Percentiles rank a stretch among this genome's conserved stretches.
Evolutionary conservation across 2,797 vertebrate species (phyloP).

Genomic region (Acestrorhynchus altus): DNA sequence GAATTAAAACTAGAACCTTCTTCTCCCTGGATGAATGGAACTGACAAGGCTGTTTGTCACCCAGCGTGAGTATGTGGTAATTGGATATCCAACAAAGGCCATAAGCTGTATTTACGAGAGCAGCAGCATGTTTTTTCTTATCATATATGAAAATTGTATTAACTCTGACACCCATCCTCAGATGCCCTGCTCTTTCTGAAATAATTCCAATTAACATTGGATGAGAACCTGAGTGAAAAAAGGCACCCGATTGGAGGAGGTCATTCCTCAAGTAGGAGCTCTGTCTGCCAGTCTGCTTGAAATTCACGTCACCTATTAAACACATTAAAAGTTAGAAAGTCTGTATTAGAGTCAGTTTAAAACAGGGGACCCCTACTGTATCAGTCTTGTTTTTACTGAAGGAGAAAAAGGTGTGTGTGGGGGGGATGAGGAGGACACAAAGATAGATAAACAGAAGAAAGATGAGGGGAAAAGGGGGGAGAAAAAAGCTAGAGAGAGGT

Average conservation of each 20-base stretch:
- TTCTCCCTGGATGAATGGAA: background rate
- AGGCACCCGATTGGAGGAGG: background rate
- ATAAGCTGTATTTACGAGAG: background rate
- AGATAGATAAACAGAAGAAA: no score
- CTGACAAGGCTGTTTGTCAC: slow-evolving; percentile 2
- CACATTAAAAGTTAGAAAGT: slow-evolving; percentile 25
- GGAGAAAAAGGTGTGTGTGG: background rate
- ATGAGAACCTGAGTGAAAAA: background rate
- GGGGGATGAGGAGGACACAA: background rate
- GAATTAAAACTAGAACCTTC: slow-evolving; percentile 12
- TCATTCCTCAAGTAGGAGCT: background rate
- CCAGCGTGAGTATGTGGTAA: background rate
- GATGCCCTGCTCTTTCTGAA: background rate
- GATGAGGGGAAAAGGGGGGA: background rate
- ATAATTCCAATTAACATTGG: background rate
- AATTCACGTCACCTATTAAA: slow-evolving; percentile 4
- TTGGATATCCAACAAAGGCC: background rate
- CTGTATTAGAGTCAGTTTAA: slow-evolving; percentile 24
- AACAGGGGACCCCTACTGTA: slow-evolving; percentile 11
- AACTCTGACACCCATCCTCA: background rate
- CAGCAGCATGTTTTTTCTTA: background rate
- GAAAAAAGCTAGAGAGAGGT: background rate
- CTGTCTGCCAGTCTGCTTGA: background rate
- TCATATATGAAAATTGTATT: background rate
- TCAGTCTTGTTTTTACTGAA: background rate